These are phyloP conservation scores for Camptogramma bilineatum DNA, from an alignment of 2,888 invertebrate genomes.

Conservation along the genomic window DNA sequence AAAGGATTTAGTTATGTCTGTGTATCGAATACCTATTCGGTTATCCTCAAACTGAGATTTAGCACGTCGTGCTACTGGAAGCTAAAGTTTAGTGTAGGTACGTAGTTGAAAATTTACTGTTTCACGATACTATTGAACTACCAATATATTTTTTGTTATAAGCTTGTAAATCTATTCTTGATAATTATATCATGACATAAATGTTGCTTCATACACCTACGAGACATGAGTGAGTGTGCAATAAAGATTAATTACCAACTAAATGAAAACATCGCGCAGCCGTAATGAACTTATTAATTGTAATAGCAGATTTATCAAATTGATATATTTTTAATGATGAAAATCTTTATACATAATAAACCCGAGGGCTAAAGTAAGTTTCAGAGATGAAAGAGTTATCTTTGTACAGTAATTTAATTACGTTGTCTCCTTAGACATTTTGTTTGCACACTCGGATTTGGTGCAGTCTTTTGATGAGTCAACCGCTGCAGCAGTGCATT, in stretches of 20 bases:
- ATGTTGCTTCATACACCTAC: background rate
- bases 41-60: constrained; percentile 6
- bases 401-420: constrained; percentile 6
- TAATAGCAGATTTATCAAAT: background rate
- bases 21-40: constrained; percentile 6
- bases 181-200: background rate
- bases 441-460: background rate
- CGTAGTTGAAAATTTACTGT: background rate
- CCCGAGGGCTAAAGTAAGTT: background rate
- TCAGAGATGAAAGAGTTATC: constrained; percentile 5
- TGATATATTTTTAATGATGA: background rate
- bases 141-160: background rate
- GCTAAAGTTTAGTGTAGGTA: background rate
- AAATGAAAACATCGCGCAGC: background rate
- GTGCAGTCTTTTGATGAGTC: constrained; percentile 17
- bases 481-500: constrained; percentile 7
- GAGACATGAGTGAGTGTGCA: background rate
- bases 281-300: background rate
- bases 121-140: background rate
- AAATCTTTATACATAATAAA: too few species aligned
- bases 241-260: background rate
- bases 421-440: constrained; percentile 5
- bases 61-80: constrained; percentile 1
- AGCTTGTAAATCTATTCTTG: background rate
- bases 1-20: constrained; percentile 6